phyloP scores from a whole-genome alignment of 92 coral and sea anemone genomes.

The Parazoanthus darwini region DNA sequence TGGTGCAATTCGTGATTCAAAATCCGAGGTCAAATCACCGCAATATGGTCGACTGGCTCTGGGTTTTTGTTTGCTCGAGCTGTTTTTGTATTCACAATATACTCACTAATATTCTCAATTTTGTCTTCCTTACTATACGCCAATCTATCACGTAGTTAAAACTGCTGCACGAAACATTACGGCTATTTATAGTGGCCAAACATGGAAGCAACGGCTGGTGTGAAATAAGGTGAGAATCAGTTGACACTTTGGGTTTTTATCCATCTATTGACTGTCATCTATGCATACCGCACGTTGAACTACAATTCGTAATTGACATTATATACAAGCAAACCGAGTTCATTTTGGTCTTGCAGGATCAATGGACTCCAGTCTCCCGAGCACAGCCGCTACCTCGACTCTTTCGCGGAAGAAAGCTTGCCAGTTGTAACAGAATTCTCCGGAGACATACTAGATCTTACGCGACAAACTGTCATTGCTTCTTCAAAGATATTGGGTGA shows the following conservation, averaged over 20 bases:
- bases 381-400: constrained; percentile 22
- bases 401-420: background rate
- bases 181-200: constrained; percentile 42
- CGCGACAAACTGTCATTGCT: constrained; percentile 19
- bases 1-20: background rate
- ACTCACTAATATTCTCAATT: constrained; percentile 19
- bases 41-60: background rate
- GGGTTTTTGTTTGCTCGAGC: background rate
- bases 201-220: constrained; percentile 58
- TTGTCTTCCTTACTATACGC: background rate
- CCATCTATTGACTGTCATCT: background rate
- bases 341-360: constrained; percentile 1
- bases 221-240: constrained; percentile 47
- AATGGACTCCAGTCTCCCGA: background rate
- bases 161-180: constrained; percentile 49
- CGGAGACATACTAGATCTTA: constrained; percentile 8
- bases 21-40: background rate
- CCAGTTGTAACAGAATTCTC: constrained; percentile 8
- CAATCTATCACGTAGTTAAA: constrained; percentile 37
- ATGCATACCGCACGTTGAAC: background rate
- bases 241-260: background rate
- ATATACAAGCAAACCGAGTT: background rate
- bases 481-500: constrained; percentile 33
- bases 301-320: background rate
- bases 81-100: constrained; percentile 10